Evolutionary conservation across 2,113 vertebrate species (phyloP).

Genomic region (Colossoma macropomum): DNA sequence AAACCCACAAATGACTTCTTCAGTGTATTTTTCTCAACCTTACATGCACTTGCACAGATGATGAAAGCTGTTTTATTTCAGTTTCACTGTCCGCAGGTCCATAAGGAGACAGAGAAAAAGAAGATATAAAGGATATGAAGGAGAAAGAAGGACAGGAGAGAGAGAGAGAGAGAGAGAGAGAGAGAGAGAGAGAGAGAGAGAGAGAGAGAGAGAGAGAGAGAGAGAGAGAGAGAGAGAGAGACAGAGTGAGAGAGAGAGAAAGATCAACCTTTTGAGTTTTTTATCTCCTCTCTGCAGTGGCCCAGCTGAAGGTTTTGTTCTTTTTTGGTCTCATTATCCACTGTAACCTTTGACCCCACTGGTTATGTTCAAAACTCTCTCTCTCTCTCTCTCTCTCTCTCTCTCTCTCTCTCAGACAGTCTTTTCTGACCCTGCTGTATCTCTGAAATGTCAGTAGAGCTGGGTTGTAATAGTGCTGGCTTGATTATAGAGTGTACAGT

Average conservation of each 20-base stretch:
- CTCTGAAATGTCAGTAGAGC: conserved; percentile 29
- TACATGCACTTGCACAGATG: neutral
- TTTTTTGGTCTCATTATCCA: conserved; percentile 45
- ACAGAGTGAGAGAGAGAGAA: conserved; percentile 20
- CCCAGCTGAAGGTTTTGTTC: conserved; percentile 27
- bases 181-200: conserved; percentile 4
- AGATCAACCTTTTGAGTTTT: neutral
- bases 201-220: conserved; percentile 15
- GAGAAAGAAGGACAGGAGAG: neutral
- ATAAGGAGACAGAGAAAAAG: neutral
- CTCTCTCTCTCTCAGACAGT: conserved; percentile 26
- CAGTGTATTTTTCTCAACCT: neutral
- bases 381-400: conserved; percentile 10
- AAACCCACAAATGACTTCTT: conserved; percentile 5
- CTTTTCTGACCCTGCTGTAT: conserved; percentile 32
- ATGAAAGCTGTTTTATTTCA: neutral
- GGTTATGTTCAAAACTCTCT: conserved; percentile 41
- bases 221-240: conserved; percentile 1
- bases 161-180: conserved; percentile 16
- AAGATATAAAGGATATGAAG: conserved; percentile 6
- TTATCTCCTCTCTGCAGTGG: conserved; percentile 37
- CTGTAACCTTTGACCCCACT: conserved; percentile 40
- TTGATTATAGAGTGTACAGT: conserved; percentile 25
- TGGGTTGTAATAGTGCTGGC: neutral
- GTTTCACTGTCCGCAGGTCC: neutral